phyloP scores from a whole-genome alignment of 2,888 invertebrate species.

The Hartigia nigra region DNA sequence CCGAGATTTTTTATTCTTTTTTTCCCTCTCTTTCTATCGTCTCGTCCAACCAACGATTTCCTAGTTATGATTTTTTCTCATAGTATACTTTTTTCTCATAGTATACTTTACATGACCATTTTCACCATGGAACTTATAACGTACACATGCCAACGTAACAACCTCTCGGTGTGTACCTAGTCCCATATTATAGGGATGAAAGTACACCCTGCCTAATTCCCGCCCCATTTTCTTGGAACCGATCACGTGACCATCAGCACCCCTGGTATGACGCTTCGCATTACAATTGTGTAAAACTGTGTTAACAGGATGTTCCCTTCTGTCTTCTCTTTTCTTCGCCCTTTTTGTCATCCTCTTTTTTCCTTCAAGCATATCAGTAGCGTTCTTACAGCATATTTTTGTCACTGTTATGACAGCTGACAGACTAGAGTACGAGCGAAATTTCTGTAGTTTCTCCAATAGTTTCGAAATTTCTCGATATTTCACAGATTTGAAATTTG shows the following conservation, averaged over 20 bases:
- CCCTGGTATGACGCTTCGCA: background rate
- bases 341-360: background rate
- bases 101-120: background rate
- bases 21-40: background rate
- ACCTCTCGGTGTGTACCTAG: background rate
- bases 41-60: background rate
- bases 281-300: background rate
- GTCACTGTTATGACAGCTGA: background rate
- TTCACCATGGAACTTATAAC: background rate
- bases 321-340: background rate
- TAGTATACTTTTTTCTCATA: conserved; percentile 19
- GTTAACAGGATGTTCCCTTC: background rate
- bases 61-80: conserved; percentile 22
- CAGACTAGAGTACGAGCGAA: background rate
- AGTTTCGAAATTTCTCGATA: background rate
- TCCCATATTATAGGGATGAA: background rate
- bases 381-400: background rate
- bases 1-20: background rate
- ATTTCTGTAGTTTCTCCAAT: background rate
- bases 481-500: background rate
- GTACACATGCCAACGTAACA: background rate
- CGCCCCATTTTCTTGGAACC: background rate
- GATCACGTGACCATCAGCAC: background rate
- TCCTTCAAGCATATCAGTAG: background rate
- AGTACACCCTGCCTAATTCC: background rate